phyloP scores from a whole-genome alignment of 2,797 vertebrate genomes.

The Todus mexicanus region DNA sequence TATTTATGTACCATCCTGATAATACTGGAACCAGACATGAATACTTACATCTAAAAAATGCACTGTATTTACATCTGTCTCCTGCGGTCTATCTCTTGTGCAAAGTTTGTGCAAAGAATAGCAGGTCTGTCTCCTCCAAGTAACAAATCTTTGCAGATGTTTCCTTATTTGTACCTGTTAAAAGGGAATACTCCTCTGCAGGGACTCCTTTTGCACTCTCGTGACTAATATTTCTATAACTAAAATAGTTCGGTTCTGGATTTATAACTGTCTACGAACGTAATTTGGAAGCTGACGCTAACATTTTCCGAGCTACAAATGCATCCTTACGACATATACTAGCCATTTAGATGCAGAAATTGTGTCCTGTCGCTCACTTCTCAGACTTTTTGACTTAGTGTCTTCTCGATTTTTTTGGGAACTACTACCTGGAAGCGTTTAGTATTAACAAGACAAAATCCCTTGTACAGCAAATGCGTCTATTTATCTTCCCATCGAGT shows the following conservation, averaged over 20 bases:
- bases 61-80: conserved; percentile 78
- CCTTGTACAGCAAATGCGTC: not conserved
- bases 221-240: conserved; percentile 75
- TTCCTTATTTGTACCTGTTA: conserved; percentile 70
- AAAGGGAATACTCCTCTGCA: conserved; percentile 74
- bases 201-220: conserved; percentile 73
- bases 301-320: conserved; percentile 63
- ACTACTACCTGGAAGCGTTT: conserved; percentile 45
- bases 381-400: conserved; percentile 25
- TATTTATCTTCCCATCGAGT: not conserved
- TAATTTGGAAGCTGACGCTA: conserved; percentile 62
- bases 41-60: conserved; percentile 75
- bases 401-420: conserved; percentile 29
- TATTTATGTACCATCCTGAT: conserved; percentile 74
- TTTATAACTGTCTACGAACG: conserved; percentile 64
- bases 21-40: conserved; percentile 77
- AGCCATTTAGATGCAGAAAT: conserved; percentile 51
- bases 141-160: conserved; percentile 74
- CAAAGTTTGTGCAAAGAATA: conserved; percentile 72
- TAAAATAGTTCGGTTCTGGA: conserved; percentile 56
- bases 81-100: conserved; percentile 71
- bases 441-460: not conserved
- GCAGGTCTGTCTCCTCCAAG: conserved; percentile 71
- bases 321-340: conserved; percentile 60
- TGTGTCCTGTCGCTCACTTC: conserved; percentile 34